Conservation (phyloP, 2,888 invertebrate genomes). For the Pristionchus exspectatus region DNA sequence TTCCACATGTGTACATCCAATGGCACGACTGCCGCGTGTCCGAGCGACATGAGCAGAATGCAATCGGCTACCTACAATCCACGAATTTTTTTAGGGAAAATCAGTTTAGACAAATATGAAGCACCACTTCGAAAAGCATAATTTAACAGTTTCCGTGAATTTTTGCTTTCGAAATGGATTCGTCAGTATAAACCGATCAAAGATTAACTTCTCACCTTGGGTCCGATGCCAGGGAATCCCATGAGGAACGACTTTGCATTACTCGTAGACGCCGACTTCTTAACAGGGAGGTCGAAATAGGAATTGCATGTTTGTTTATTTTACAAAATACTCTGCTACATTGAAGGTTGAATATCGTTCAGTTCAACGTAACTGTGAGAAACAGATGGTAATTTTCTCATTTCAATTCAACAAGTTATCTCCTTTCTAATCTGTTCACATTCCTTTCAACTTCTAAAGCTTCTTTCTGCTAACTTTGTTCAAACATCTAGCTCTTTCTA, state of each 20-base stretch:
- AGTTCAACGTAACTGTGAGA: no score
- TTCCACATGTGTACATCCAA: constrained; percentile 82
- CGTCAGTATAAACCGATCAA: background rate
- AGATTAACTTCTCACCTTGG: constrained; percentile 85
- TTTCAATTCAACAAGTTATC: no score
- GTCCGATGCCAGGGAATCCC: constrained; percentile 91
- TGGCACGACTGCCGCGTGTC: constrained; percentile 91
- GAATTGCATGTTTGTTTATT: no score
- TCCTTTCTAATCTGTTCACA: no score
- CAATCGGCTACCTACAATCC: constrained; percentile 91
- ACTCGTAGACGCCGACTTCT: constrained; percentile 81
- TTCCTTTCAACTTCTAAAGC: no score
- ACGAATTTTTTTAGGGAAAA: background rate
- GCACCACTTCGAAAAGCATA: background rate
- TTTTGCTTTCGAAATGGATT: background rate
- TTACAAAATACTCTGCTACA: no score
- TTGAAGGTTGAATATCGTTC: no score
- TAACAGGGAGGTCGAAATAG: constrained; percentile 67
- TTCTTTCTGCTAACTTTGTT: no score
- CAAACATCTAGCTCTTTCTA: no score
- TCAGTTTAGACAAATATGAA: background rate
- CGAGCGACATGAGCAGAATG: constrained; percentile 95
- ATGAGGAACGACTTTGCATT: constrained; percentile 83
- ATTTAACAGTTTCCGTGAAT: background rate
- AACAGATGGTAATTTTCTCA: no score